Evolutionary conservation across 2,888 invertebrate species (phyloP), one percentile per base, ranked within the genome.

Genomic region (Opisthograptis luteolata): DNA sequence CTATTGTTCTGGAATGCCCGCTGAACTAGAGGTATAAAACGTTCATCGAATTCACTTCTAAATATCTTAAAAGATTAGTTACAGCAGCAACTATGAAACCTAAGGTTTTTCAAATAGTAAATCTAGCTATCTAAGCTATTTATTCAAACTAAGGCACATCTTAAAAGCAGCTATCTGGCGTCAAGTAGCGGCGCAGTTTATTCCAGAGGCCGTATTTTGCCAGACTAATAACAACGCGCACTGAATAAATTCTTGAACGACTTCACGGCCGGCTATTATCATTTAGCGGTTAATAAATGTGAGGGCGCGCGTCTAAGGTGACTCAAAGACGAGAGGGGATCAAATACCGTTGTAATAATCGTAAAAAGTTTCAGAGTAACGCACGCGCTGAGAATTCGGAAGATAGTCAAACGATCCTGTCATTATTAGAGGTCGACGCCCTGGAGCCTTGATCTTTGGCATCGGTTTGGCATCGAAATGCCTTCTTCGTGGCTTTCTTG

Each of bases 281-380:
- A 83, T 85, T 84, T 82, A 81, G 83, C 80, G 82, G 84, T 81
- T 84, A 82, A 84, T 84, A 84, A 84, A 83, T 77, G 81, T 72
- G 71, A 72, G 76, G 78, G 76, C 66, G 66, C 76, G 77, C 76
- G 74, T 73, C 76, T 71, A 79, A 83, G 82, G 83, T 80, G 77
- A 74, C 73, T 70, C 70, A 67, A 62, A 68, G 68, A 70, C 73
- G 73, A 69, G 74, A 73, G 73, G 74, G 84, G 81, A 81, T 83
- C 84, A 84, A 82, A 84, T 85, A 83, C 81, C 83, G 78, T 78
- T 75, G 83, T 73, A 81, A 84, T 87, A 86, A 85, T 80, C 87
- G 81, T 86, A 87, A 87, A 85, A 87, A 84, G 81, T 86, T 85
- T 78, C 68, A 67, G 77, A 81, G 81, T 81, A 76, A 83, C 79